phyloP scores from a whole-genome alignment of 2,888 invertebrate genomes.

The Apodemia mormo region DNA sequence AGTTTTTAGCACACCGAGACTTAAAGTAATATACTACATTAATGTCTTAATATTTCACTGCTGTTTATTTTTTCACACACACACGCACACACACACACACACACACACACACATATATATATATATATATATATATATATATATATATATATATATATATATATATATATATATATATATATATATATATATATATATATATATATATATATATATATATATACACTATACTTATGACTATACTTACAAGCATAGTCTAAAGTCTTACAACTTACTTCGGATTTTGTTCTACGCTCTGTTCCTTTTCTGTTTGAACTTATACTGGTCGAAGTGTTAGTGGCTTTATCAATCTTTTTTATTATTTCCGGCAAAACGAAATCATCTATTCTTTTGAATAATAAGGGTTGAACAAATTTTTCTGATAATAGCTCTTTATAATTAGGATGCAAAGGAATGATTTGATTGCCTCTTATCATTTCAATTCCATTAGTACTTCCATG shows the following conservation, averaged over 20 bases:
- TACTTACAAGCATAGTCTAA: not conserved
- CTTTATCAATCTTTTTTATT: not conserved
- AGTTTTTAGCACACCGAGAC: too few relatives aligned
- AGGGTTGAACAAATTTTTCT: constrained; percentile 28
- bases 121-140: too few relatives aligned
- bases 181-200: too few relatives aligned
- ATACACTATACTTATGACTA: too few relatives aligned
- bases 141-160: too few relatives aligned
- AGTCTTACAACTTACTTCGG: not conserved
- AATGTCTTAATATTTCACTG: too few relatives aligned
- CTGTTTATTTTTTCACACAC: too few relatives aligned
- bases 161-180: too few relatives aligned
- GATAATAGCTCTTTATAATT: constrained; percentile 24
- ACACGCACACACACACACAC: too few relatives aligned
- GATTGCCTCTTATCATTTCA: constrained; percentile 44
- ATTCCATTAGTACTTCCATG: constrained; percentile 3
- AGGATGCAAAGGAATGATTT: constrained; percentile 37
- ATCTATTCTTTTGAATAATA: constrained; percentile 37
- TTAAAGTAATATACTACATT: too few relatives aligned
- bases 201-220: too few relatives aligned
- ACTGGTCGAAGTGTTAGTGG: not conserved
- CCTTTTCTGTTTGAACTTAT: not conserved
- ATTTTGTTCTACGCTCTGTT: not conserved
- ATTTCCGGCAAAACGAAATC: constrained; percentile 20
- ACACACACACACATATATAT: too few relatives aligned